phyloP scores from a whole-genome alignment of 2,113 vertebrate genomes.

The Balaeniceps rex region DNA sequence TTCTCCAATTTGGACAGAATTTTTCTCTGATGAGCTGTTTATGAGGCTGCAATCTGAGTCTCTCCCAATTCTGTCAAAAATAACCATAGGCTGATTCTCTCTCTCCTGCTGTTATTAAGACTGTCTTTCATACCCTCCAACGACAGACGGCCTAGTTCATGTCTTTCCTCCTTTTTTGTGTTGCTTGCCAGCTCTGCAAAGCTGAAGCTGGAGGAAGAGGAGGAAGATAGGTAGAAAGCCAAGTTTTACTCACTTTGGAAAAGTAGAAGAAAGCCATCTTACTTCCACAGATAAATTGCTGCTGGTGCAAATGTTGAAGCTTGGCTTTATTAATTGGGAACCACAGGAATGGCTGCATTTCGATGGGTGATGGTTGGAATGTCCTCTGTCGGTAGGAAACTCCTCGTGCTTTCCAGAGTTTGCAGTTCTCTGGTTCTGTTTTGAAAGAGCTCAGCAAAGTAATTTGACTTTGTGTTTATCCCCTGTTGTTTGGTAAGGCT shows the following conservation, averaged over 20 bases:
- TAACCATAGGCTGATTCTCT: constrained; percentile 35
- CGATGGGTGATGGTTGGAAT: neutral
- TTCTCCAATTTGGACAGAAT: neutral
- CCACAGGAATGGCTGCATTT: neutral
- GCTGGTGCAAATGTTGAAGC: neutral
- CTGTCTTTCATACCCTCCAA: constrained; percentile 55
- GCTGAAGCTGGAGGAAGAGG: neutral
- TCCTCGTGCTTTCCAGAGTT: neutral
- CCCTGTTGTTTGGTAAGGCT: neutral
- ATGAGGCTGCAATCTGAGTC: constrained; percentile 20
- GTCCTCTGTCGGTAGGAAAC: neutral
- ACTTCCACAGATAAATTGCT: neutral
- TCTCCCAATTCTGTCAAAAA: constrained; percentile 51
- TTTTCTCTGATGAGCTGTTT: constrained; percentile 38
- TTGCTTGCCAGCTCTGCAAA: neutral
- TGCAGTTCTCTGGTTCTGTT: neutral
- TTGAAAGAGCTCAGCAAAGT: neutral
- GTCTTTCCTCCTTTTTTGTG: neutral
- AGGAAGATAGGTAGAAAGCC: neutral
- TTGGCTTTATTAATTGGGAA: neutral
- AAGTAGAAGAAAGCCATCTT: neutral
- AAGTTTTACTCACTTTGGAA: neutral
- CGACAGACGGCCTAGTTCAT: constrained; percentile 52
- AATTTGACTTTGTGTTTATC: neutral
- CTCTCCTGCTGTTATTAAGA: constrained; percentile 51